A percentile compares a stretch with the other conserved stretches of the same genome.
Evolutionary conservation across 2,113 vertebrate species (phyloP).

Genomic region (Malurus alboscapulatus): DNA sequence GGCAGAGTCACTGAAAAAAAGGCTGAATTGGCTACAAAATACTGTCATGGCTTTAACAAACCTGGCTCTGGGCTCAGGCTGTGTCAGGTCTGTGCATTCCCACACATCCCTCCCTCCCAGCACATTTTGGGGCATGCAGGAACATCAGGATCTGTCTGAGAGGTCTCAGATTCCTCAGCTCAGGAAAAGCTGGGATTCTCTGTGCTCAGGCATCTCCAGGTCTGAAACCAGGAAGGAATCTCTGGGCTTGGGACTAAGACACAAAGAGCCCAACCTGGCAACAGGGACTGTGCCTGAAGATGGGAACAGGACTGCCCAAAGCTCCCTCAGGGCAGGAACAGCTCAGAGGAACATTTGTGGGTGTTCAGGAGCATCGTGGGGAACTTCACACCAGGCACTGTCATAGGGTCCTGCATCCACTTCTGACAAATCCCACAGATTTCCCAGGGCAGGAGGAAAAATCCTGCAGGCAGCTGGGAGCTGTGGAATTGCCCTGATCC

Average conservation of each 20-base stretch:
- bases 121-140: background rate
- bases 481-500: background rate
- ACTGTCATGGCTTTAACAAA: background rate
- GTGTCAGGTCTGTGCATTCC: background rate
- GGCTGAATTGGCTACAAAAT: background rate
- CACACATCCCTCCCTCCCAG: background rate
- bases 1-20: background rate
- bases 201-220: background rate
- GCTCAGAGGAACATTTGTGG: background rate
- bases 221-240: background rate
- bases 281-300: background rate
- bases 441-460: background rate
- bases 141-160: background rate
- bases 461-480: background rate
- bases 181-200: background rate
- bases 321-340: background rate
- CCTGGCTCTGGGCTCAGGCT: background rate
- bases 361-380: background rate
- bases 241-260: background rate
- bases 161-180: background rate
- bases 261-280: background rate
- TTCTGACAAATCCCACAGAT: background rate
- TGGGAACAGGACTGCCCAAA: background rate
- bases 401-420: background rate
- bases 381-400: background rate